Conservation (phyloP, 2,113 vertebrate species). For the Alaudala cheleensis region DNA sequence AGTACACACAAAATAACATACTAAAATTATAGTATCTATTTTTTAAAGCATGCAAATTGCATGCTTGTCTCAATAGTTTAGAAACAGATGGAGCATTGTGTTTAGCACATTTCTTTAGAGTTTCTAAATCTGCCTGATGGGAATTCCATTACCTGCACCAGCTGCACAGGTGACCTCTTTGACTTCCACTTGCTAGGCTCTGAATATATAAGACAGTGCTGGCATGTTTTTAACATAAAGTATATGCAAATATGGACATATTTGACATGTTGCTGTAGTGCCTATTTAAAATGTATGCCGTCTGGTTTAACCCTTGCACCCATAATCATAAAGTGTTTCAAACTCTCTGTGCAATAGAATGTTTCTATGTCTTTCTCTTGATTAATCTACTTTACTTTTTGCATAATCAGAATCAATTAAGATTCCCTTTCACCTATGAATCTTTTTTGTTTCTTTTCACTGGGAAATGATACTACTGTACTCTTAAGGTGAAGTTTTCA, state of each 20-base stretch:
- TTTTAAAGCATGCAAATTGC: neutral
- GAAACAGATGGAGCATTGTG: constrained; percentile 68
- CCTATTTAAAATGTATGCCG: constrained; percentile 29
- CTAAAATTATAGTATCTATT: neutral
- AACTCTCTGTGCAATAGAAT: neutral
- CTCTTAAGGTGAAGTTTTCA: neutral
- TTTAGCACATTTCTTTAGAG: constrained; percentile 67
- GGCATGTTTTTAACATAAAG: constrained; percentile 67
- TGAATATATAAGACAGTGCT: constrained; percentile 65
- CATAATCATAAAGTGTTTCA: constrained; percentile 11
- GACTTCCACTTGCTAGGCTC: constrained; percentile 63
- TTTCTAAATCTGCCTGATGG: constrained; percentile 68
- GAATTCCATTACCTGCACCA: constrained; percentile 75
- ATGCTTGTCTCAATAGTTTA: constrained; percentile 42
- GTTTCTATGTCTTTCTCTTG: neutral
- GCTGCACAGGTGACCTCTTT: constrained; percentile 72
- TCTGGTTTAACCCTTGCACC: constrained; percentile 48
- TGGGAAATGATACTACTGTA: neutral
- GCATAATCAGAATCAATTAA: neutral
- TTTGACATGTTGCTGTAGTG: constrained; percentile 44
- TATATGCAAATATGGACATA: constrained; percentile 67
- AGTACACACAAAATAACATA: constrained; percentile 9
- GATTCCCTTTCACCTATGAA: neutral
- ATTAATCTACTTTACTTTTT: neutral
- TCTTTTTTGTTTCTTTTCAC: neutral